Percentiles rank a stretch among this genome's conserved stretches.
Evolutionary conservation across 2,888 invertebrate species (phyloP).

Genomic region (Dasypolia templi): DNA sequence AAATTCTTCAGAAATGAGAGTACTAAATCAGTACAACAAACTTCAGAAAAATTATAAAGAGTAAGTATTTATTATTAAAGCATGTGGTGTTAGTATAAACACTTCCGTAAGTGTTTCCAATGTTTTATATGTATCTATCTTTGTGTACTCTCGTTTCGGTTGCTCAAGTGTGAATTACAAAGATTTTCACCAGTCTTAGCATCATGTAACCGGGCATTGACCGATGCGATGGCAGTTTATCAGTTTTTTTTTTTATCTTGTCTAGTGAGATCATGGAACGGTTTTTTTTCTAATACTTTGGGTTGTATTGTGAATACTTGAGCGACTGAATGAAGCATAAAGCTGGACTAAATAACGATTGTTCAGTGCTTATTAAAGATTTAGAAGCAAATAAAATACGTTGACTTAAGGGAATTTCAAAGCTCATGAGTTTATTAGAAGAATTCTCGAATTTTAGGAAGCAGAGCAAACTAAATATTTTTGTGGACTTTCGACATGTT

Average conservation of each 20-base stretch:
- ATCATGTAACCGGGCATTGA: slow-evolving; percentile 49
- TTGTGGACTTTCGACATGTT: not conserved
- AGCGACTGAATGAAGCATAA: slow-evolving; percentile 12
- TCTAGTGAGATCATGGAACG: slow-evolving; percentile 9
- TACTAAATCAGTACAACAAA: not conserved
- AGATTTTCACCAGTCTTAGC: slow-evolving; percentile 17
- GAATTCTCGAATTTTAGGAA: slow-evolving; percentile 31
- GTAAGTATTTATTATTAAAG: slow-evolving; percentile 3
- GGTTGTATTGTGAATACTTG: not conserved
- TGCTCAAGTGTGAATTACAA: slow-evolving; percentile 32
- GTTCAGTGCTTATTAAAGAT: slow-evolving; percentile 3
- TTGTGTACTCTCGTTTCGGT: slow-evolving; percentile 17
- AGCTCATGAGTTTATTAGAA: not conserved
- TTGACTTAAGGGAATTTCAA: slow-evolving; percentile 9
- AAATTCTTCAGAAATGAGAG: not conserved
- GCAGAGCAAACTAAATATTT: not conserved
- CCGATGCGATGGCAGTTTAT: slow-evolving; percentile 33
- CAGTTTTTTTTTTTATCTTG: slow-evolving; percentile 10
- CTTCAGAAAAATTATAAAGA: not conserved
- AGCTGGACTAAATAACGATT: not conserved
- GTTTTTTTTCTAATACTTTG: not conserved
- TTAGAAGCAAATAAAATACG: slow-evolving; percentile 7
- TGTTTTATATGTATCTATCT: slow-evolving; percentile 1
- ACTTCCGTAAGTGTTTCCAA: slow-evolving; percentile 3
- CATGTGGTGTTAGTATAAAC: slow-evolving; percentile 13